A percentile compares a stretch with the other conserved stretches of the same genome.
These are phyloP conservation scores for Ophraella communa DNA, from an alignment of 2,888 invertebrate species.

Conservation along the genomic window DNA sequence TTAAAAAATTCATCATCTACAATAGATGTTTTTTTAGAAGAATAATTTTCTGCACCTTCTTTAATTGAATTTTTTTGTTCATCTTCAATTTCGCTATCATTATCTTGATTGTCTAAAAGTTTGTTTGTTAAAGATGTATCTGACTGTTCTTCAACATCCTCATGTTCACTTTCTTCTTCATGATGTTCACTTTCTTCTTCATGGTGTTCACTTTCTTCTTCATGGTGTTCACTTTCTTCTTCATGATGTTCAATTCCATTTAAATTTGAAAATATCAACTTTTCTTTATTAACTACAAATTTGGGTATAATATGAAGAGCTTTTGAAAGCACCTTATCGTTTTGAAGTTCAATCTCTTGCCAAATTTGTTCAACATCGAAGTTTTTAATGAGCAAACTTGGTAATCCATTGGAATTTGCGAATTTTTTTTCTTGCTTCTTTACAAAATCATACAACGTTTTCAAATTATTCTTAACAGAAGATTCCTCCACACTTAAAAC, in stretches of 20 bases:
- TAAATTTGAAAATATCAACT: conserved; percentile 56
- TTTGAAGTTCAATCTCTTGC: conserved; percentile 90
- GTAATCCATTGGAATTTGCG: conserved; percentile 64
- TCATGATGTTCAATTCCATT: conserved; percentile 29
- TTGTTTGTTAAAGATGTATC: conserved; percentile 50
- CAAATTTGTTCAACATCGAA: conserved; percentile 95
- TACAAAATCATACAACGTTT: conserved; percentile 73
- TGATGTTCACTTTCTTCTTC: conserved; percentile 26
- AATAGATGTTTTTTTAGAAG: conserved; percentile 62
- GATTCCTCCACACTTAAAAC: too few relatives aligned
- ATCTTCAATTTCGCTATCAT: conserved; percentile 40
- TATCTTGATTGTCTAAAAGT: conserved; percentile 8
- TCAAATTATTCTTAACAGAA: conserved; percentile 69
- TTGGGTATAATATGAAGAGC: conserved; percentile 68
- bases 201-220: too few relatives aligned
- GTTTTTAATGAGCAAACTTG: conserved; percentile 74
- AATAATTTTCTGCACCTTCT: conserved; percentile 22
- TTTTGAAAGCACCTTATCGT: conserved; percentile 66
- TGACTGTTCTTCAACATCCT: conserved; percentile 24
- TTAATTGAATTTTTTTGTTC: conserved; percentile 42
- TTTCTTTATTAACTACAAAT: conserved; percentile 63
- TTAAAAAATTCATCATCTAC: conserved; percentile 95
- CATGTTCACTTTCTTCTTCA: conserved; percentile 28
- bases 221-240: too few relatives aligned
- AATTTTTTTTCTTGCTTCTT: conserved; percentile 65